Percentiles rank a stretch among this genome's conserved stretches.
These are phyloP conservation scores for Agriopis aurantiaria DNA, from an alignment of 2,888 invertebrate genomes.

Conservation along the genomic window DNA sequence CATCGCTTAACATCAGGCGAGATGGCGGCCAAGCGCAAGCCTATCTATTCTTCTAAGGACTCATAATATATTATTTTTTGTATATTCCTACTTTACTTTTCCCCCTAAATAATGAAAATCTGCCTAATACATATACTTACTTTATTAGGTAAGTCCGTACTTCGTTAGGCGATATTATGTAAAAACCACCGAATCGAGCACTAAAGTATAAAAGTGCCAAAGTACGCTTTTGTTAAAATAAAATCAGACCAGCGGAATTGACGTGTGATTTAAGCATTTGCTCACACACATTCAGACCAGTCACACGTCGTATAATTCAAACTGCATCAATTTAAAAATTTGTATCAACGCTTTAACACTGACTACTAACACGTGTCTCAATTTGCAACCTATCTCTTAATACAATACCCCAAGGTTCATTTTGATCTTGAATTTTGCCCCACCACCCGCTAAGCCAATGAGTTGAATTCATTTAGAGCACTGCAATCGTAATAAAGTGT, in stretches of 20 bases:
- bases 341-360: conserved; percentile 58
- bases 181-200: too few species aligned
- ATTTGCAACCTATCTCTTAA: conserved; percentile 22
- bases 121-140: too few species aligned
- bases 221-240: neutral
- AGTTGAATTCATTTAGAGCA: conserved; percentile 67
- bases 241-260: neutral
- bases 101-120: too few species aligned
- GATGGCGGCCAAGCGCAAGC: too few species aligned
- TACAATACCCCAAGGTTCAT: conserved; percentile 51
- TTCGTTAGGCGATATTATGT: too few species aligned
- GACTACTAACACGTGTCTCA: conserved; percentile 22
- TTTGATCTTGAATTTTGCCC: conserved; percentile 36
- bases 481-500: conserved; percentile 71
- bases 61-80: too few species aligned
- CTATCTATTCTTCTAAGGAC: too few species aligned
- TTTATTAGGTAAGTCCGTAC: too few species aligned
- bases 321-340: conserved; percentile 67
- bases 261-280: neutral
- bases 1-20: too few species aligned
- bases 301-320: conserved; percentile 23
- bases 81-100: too few species aligned
- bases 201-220: neutral
- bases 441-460: conserved; percentile 75
- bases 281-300: neutral